Conservation (phyloP, 2,888 invertebrate species). For the Penaeus monodon region DNA sequence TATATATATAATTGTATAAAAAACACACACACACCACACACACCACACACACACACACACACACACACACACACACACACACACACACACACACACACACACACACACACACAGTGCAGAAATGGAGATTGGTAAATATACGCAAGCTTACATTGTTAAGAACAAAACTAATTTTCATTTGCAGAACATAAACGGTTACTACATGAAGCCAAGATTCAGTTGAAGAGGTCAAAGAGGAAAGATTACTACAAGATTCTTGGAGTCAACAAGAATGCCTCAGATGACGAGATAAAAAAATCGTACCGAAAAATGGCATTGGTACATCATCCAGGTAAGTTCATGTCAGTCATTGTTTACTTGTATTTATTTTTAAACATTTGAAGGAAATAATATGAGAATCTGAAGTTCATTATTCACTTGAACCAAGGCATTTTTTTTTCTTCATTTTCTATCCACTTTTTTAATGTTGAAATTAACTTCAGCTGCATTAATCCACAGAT, state of each 20-base stretch:
- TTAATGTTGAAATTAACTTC: background rate
- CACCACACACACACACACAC: no score
- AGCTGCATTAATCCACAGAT: slow-evolving; percentile 73
- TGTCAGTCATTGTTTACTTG: no score
- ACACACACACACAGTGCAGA: no score
- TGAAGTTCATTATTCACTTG: no score
- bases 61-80: no score
- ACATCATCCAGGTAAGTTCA: slow-evolving; percentile 82
- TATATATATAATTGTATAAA: no score
- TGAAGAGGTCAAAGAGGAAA: slow-evolving; percentile 93
- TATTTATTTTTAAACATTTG: no score
- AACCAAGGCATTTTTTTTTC: no score
- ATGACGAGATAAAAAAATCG: slow-evolving; percentile 94
- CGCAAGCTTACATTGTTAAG: background rate
- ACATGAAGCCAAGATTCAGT: slow-evolving; percentile 87
- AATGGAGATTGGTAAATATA: background rate
- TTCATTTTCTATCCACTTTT: background rate
- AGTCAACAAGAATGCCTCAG: slow-evolving; percentile 79
- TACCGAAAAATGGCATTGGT: slow-evolving; percentile 90
- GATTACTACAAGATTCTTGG: slow-evolving; percentile 97
- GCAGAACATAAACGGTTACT: slow-evolving; percentile 83
- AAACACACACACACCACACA: no score
- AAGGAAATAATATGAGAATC: no score
- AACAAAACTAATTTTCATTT: slow-evolving; percentile 44
- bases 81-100: no score